Percentiles rank a stretch among this genome's conserved stretches.
Evolutionary conservation across 1,140 invertebrate species (phyloP).

Genomic region (Gerris buenoi): DNA sequence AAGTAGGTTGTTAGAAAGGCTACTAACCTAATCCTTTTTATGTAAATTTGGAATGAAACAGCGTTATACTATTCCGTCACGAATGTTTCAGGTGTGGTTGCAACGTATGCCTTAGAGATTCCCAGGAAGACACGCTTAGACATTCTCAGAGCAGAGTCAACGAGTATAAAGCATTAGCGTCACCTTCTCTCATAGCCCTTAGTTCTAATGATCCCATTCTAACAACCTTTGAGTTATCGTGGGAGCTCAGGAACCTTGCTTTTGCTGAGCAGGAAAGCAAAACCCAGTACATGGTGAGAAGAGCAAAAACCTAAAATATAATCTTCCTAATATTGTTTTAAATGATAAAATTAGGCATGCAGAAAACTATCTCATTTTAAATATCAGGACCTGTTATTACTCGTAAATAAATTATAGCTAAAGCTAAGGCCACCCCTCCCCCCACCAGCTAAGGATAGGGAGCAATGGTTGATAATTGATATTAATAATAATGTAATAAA

Average conservation of each 20-base stretch:
- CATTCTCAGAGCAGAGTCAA: conserved; percentile 80
- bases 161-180: conserved; percentile 78
- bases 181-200: conserved; percentile 74
- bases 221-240: conserved; percentile 66
- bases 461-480: too few species aligned
- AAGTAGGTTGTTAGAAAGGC: too few species aligned
- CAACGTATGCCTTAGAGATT: conserved; percentile 54
- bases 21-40: too few species aligned
- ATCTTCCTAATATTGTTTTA: too few species aligned
- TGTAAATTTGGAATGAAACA: too few species aligned
- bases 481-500: too few species aligned
- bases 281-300: conserved; percentile 46
- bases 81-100: conserved; percentile 50
- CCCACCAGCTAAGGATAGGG: too few species aligned
- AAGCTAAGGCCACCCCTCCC: too few species aligned
- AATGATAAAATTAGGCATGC: too few species aligned
- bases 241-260: conserved; percentile 61
- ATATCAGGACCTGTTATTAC: too few species aligned
- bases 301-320: not conserved
- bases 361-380: too few species aligned
- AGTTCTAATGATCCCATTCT: conserved; percentile 72
- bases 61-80: not conserved
- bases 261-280: conserved; percentile 68
- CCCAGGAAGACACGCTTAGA: conserved; percentile 43
- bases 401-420: too few species aligned